phyloP scores from a whole-genome alignment of 2,888 invertebrate species.

The Acronicta alni region DNA sequence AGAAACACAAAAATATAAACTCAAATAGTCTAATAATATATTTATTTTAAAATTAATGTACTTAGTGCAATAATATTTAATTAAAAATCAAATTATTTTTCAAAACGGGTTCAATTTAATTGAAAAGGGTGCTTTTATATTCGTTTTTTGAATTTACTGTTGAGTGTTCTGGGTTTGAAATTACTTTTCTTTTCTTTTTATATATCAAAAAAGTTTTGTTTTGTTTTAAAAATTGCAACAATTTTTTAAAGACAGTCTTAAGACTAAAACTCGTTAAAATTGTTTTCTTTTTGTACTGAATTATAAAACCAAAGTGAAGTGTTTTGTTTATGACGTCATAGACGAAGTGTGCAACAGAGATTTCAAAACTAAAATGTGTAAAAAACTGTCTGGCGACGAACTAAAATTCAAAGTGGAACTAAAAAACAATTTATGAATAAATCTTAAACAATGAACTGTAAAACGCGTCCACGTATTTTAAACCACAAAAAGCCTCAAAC shows the following conservation, averaged over 20 bases:
- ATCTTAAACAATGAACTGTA: constrained; percentile 40
- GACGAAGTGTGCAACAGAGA: constrained; percentile 14
- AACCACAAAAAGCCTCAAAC: constrained; percentile 18
- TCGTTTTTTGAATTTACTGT: constrained; percentile 25
- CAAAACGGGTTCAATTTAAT: constrained; percentile 66
- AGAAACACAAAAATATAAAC: constrained; percentile 52
- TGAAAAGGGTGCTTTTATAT: constrained; percentile 51
- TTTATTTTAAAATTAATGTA: constrained; percentile 63
- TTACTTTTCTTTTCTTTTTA: constrained; percentile 3
- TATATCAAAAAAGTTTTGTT: neutral
- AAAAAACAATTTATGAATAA: constrained; percentile 35
- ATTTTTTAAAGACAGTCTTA: neutral
- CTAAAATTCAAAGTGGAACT: constrained; percentile 32
- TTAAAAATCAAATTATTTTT: constrained; percentile 59
- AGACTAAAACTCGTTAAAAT: neutral
- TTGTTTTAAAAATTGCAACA: neutral
- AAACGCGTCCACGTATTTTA: constrained; percentile 11
- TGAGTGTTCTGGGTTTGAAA: constrained; percentile 4
- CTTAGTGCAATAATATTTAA: constrained; percentile 75
- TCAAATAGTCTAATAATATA: constrained; percentile 57
- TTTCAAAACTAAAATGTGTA: constrained; percentile 44
- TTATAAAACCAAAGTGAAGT: constrained; percentile 25
- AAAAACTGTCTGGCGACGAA: constrained; percentile 22
- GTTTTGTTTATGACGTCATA: constrained; percentile 21
- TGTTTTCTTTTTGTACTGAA: neutral